Evolutionary conservation across 2,797 vertebrate species (phyloP), one percentile per base, ranked within the genome.

Genomic region (Eospalax fontanierii): DNA sequence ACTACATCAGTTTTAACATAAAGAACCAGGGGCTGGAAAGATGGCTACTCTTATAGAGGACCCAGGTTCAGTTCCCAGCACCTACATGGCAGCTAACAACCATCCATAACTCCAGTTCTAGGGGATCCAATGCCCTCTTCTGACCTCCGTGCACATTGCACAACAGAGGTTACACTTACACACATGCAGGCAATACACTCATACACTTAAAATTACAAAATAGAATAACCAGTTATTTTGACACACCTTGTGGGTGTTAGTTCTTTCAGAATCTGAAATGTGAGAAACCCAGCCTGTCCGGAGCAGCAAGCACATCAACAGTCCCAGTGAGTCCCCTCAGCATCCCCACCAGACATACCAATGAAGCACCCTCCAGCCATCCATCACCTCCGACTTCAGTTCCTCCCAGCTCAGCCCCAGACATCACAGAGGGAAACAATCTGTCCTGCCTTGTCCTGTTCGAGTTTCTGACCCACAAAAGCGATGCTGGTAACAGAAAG

Each of bases 401-500:
- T 35, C 61, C 81, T 35, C 74, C 59, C 22, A 50, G 35, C n/a
- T 22, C 70, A 93, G 24, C 14, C 57, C 35, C 78, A 70, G 61
- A 85, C 19, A 50, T n/a, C 80, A 46, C 5, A n/a, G 65, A 11
- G 75, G 89, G 65, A 35, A 40, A 71, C 3, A 46, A 63, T 12
- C 18, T 59, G 9, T 68, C 46, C 33, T 10, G 10, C 40, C 30
- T 33, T 2, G 4, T 21, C 33, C 63, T 79, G 22, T 38, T 80
- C 90, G 63, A 30, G 84, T 33, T 65, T 61, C 35, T 86, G 74
- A 92, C 78, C 79, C 80, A 59, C 43, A 82, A 85, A 88, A 88
- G 43, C 21, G 59, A 59, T 57, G 54, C 22, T 75, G 24, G 35
- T 54, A 74, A 74, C 82, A 22, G 87, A 89, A 88, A 81, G 6